Base-by-base conservation (phyloP, 1,140 invertebrate species). In the Diploscapter pachys region DNA sequence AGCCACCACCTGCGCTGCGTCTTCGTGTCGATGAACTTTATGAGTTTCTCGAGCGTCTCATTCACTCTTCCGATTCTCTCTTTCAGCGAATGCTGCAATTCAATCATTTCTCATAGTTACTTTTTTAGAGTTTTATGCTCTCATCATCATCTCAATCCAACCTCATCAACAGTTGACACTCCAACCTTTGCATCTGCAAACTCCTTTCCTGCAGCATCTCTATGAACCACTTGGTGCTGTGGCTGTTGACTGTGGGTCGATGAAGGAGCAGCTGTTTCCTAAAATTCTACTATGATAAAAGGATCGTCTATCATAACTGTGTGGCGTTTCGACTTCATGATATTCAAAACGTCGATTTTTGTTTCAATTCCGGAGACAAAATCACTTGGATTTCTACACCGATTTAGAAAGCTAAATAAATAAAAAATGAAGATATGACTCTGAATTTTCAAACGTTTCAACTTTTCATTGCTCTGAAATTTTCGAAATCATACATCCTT, bases 1-100 rank as follows among this genome's bases (percentile, higher is more conserved):
- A 77, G 71, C 76, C 76, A 77, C 76, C 76, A 77, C 57, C 76
- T 55, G 52, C 76, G 63, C 53, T 77, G 71, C 8, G 76, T 77
- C 52, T 77, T 77, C 31, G 68, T 77, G 54, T 77, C 76, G 31
- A 77, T 72, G 57, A 69, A 73, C 61, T 68, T 69, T 5, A 77
- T 55, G 11, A 73, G 13, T 8, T 64, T 67, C n/a, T 77, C 76
- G 11, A 77, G n/a, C 65, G 65, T 77, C 3, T 72, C 71, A 49
- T 53, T 62, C 8, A 56, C 59, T 73, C 64, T 67, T 53, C 59
- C 55, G 62, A 77, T 77, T 31, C 72, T 72, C 11, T 77, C 76
- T 56, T 77, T 77, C 4, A 77, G 13, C 50, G 76, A 73, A 53
- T 63, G 64, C 76, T 70, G 65, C 52, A 73, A 68, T 4, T n/a